phyloP scores from a whole-genome alignment of 1,140 invertebrate species.

The Orchesella cincta region DNA sequence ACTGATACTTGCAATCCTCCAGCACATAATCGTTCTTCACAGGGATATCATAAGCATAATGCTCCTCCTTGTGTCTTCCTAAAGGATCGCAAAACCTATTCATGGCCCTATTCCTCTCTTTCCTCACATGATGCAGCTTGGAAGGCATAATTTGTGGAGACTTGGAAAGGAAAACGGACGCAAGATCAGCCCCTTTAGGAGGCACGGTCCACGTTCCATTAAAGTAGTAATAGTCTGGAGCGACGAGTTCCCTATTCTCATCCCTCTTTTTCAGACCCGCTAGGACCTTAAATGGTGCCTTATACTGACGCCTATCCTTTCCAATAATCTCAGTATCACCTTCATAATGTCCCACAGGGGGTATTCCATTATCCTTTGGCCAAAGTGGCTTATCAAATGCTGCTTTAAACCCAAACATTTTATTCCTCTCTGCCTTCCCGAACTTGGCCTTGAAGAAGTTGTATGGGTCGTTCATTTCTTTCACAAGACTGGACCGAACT shows the following conservation, averaged over 20 bases:
- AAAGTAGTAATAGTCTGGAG: conserved; percentile 19
- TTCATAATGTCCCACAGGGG: neutral
- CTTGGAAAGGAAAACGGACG: conserved; percentile 1
- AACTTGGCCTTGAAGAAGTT: conserved; percentile 21
- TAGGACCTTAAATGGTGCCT: neutral
- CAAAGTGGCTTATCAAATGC: conserved; percentile 12
- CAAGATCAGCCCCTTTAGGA: neutral
- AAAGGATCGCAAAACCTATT: neutral
- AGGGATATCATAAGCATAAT: neutral
- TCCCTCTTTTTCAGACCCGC: conserved; percentile 1
- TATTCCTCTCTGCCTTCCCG: neutral
- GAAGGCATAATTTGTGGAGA: neutral
- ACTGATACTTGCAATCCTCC: conserved; percentile 1
- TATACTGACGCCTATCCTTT: neutral
- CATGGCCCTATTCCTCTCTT: conserved; percentile 8
- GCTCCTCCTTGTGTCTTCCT: neutral
- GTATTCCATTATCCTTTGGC: neutral
- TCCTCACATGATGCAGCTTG: neutral
- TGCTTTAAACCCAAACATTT: conserved; percentile 28
- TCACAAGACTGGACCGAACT: neutral
- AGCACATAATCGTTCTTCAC: neutral
- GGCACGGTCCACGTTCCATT: neutral
- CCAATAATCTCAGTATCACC: conserved; percentile 4
- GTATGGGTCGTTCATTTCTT: conserved; percentile 16
- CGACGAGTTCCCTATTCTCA: neutral